Base-by-base conservation (phyloP, 2,797 vertebrate species). In the Poecilia velifera region DNA sequence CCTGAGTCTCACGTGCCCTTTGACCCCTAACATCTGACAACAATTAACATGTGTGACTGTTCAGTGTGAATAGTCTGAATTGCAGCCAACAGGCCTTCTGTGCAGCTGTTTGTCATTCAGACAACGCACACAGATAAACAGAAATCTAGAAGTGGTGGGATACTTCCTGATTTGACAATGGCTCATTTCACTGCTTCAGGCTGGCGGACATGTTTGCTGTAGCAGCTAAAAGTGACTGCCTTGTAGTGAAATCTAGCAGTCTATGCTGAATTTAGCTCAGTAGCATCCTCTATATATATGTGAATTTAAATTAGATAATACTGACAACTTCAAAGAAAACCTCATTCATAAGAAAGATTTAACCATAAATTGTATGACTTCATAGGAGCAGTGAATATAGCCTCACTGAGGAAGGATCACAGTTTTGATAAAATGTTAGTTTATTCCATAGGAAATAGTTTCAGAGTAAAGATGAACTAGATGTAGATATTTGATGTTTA, bases 31-130 rank as follows among this genome's bases (percentile, higher is more conserved):
- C 92, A 93, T 90, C 93, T 96, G 93, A 91, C 91, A 92, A 79
- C 88, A 78, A 88, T 94, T 85, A 92, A 28, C 77, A 64, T 77
- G 78, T 79, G 31, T 13, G 53, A 78, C 76, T 71, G 43, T 28
- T 82, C 78, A 80, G 70, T 85, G 16, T 81, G 79, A 88, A 87
- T 72, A 90, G 87, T 77, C 78, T 76, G 64, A 77, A 81, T 77
- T 74, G 57, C 13, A 47, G 84, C 72, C 68, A 76, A 45, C 81
- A 49, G 76, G 13, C 47, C 46, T 77, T 79, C 66, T 28, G 77
- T 83, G 89, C 93, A 95, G 90, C 90, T 94, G 94, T 89, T 88
- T 86, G 77, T 86, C 86, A 91, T 94, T 94, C 88, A 92, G 86
- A 91, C 47, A 90, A 89, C 88, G 85, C 36, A 85, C 16, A 72